Percentiles rank a stretch among this genome's conserved stretches.
Conservation (phyloP, 2,797 vertebrate species). For the Coracias cyanogaster region DNA sequence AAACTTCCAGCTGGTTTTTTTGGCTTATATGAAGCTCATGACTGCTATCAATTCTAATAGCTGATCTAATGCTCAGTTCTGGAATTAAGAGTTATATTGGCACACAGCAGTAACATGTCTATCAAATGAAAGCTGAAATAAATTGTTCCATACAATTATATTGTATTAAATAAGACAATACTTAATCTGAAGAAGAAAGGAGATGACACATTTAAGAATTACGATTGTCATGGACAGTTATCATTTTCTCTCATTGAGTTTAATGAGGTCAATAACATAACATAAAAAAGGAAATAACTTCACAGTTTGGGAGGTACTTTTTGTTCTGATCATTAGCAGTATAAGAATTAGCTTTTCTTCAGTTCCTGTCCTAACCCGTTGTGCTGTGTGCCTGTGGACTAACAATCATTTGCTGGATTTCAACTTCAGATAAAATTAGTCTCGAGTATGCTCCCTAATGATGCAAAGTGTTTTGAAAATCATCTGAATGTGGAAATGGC, state of each 20-base stretch:
- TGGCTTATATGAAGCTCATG: neutral
- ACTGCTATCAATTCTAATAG: neutral
- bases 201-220: neutral
- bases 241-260: neutral
- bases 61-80: neutral
- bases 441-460: neutral
- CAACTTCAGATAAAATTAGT: neutral
- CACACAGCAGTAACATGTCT: neutral
- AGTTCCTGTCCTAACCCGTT: neutral
- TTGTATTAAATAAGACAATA: neutral
- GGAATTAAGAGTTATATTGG: neutral
- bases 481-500: neutral
- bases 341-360: neutral
- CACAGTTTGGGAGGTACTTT: neutral
- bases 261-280: neutral
- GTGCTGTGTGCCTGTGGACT: neutral
- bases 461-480: neutral
- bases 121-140: neutral
- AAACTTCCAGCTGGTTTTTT: neutral
- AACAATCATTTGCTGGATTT: neutral
- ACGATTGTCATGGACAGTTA: neutral
- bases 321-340: neutral
- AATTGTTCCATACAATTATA: neutral
- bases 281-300: neutral
- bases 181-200: neutral